phyloP scores from a whole-genome alignment of 2,888 invertebrate species.

The Strigamia transsilvanica region DNA sequence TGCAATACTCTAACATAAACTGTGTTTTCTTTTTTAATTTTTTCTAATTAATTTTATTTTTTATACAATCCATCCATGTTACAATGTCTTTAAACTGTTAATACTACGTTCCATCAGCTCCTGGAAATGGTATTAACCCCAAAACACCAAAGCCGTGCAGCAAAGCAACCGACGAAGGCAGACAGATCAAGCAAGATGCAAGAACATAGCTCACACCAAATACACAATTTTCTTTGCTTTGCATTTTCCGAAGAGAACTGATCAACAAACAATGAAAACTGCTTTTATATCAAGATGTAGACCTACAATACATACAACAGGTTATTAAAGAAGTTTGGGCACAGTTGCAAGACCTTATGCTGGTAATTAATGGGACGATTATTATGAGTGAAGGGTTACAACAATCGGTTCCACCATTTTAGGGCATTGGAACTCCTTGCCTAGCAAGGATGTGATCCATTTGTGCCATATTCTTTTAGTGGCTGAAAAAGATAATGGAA shows the following conservation, averaged over 20 bases:
- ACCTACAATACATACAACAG: constrained; percentile 84
- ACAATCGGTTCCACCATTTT: too few species aligned
- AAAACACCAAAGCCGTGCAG: too few species aligned
- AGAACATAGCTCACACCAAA: too few species aligned
- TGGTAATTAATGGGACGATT: constrained; percentile 96
- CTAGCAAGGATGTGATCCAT: too few species aligned
- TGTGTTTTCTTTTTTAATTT: background rate
- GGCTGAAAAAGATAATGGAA: too few species aligned
- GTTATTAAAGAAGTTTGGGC: constrained; percentile 80
- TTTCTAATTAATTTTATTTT: background rate
- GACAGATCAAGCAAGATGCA: too few species aligned
- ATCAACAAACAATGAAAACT: too few species aligned
- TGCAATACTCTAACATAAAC: background rate
- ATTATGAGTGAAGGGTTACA: constrained; percentile 92
- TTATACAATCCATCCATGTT: background rate
- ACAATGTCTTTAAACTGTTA: background rate
- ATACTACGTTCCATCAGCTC: background rate
- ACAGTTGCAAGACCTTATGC: constrained; percentile 85
- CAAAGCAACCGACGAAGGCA: too few species aligned
- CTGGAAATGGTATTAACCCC: constrained; percentile 41
- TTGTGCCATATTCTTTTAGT: too few species aligned
- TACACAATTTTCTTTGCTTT: too few species aligned
- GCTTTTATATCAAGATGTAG: constrained; percentile 78
- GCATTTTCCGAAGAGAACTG: too few species aligned
- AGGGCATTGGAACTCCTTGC: too few species aligned